phyloP scores from a whole-genome alignment of 2,113 vertebrate genomes.

The Oenanthe oenanthe region DNA sequence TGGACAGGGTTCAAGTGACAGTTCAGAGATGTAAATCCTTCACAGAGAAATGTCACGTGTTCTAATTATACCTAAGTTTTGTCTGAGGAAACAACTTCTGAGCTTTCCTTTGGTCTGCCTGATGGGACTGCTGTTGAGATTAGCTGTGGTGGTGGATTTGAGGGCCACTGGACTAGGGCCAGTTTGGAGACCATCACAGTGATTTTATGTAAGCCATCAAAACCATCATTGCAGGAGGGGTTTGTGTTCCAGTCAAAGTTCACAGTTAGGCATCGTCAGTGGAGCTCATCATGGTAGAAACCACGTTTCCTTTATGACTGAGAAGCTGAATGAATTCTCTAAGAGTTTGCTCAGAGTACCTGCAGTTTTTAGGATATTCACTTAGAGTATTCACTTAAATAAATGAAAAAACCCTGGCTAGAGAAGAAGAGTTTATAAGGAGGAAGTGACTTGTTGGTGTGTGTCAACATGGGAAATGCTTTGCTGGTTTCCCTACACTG shows the following conservation, averaged over 20 bases:
- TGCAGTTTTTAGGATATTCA: neutral
- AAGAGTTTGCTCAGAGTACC: neutral
- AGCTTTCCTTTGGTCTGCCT: neutral
- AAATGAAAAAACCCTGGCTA: neutral
- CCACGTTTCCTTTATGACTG: neutral
- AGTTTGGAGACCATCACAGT: neutral
- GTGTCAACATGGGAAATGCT: neutral
- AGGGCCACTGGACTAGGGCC: neutral
- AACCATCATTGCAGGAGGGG: accelerated
- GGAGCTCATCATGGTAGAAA: neutral
- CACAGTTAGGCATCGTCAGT: accelerated
- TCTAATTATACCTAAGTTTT: neutral
- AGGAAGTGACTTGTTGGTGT: neutral
- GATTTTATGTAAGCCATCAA: neutral
- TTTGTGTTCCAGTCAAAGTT: neutral
- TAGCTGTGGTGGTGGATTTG: neutral
- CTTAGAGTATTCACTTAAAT: neutral
- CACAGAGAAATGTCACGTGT: neutral
- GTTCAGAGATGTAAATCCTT: neutral
- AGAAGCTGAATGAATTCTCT: neutral
- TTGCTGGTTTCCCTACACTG: neutral
- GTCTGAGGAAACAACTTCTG: neutral
- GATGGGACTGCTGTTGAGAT: neutral
- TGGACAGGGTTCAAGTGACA: neutral
- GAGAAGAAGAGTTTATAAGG: neutral